Percentiles rank a stretch among this genome's conserved stretches.
These are phyloP conservation scores for Phrynosoma platyrhinos DNA, from an alignment of 2,113 vertebrate species.

Conservation along the genomic window DNA sequence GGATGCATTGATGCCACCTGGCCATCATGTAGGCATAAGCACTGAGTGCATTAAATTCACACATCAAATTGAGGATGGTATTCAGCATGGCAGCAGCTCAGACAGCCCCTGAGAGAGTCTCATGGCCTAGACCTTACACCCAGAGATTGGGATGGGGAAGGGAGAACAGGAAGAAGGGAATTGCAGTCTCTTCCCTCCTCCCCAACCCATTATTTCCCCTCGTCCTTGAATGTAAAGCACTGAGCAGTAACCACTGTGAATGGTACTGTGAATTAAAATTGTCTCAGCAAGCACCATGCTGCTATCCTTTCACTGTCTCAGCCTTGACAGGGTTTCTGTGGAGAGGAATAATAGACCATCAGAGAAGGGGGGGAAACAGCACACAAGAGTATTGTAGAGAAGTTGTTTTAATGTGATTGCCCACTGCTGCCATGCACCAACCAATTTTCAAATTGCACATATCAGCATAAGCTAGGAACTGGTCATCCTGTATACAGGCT, in stretches of 20 bases:
- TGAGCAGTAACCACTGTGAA: constrained; percentile 19
- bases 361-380: neutral
- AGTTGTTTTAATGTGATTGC: constrained; percentile 15
- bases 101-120: neutral
- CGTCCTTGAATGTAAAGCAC: constrained; percentile 42
- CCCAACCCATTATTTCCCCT: constrained; percentile 50
- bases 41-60: neutral
- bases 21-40: neutral
- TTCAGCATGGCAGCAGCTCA: neutral
- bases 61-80: neutral
- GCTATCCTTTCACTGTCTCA: constrained; percentile 41
- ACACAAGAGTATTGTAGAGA: neutral
- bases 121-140: neutral
- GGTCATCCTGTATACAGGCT: neutral
- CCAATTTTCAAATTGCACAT: neutral
- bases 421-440: constrained; percentile 9
- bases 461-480: constrained; percentile 1
- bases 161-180: neutral
- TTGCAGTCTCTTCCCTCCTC: neutral
- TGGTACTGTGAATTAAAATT: constrained; percentile 47
- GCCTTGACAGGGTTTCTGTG: neutral
- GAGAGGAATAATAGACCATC: constrained; percentile 26
- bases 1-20: neutral
- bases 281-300: neutral
- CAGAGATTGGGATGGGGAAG: neutral